A percentile compares a stretch with the other conserved stretches of the same genome.
Conservation (phyloP, 2,113 vertebrate genomes). For the Spizaetus ornatus region DNA sequence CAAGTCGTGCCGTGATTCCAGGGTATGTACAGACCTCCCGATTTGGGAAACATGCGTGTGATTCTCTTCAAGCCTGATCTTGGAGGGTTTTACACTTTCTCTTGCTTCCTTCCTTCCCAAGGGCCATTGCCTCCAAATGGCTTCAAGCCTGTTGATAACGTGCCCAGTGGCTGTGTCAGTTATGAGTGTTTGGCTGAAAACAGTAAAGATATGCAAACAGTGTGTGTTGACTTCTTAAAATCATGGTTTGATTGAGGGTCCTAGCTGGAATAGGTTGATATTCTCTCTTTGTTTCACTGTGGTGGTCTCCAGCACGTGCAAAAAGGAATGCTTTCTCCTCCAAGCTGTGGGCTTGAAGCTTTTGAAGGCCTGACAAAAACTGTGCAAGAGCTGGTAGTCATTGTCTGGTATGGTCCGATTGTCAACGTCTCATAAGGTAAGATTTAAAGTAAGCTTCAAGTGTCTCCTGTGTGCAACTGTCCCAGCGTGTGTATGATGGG, state of each 20-base stretch:
- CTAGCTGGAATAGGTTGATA: background rate
- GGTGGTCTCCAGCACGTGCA: background rate
- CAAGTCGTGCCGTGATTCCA: background rate
- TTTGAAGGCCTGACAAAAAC: background rate
- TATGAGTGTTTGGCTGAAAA: background rate
- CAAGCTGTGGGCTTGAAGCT: background rate
- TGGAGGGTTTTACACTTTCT: background rate
- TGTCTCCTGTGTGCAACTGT: background rate
- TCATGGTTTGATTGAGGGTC: background rate
- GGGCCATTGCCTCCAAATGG: background rate
- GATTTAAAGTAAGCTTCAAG: background rate
- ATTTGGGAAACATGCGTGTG: accelerated
- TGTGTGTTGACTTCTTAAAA: background rate
- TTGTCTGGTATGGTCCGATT: background rate
- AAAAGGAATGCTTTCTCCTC: background rate
- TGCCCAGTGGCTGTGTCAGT: background rate
- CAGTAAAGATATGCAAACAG: background rate
- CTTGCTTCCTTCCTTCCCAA: background rate
- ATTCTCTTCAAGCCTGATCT: background rate
- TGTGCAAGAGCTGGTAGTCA: background rate
- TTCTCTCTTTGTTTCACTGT: background rate
- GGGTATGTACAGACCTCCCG: background rate
- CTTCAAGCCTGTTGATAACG: background rate
- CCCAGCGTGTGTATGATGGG: background rate
- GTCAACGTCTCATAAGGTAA: background rate